phyloP scores from a whole-genome alignment of 1,140 invertebrate species.

The Panagrolaimus sp. region DNA sequence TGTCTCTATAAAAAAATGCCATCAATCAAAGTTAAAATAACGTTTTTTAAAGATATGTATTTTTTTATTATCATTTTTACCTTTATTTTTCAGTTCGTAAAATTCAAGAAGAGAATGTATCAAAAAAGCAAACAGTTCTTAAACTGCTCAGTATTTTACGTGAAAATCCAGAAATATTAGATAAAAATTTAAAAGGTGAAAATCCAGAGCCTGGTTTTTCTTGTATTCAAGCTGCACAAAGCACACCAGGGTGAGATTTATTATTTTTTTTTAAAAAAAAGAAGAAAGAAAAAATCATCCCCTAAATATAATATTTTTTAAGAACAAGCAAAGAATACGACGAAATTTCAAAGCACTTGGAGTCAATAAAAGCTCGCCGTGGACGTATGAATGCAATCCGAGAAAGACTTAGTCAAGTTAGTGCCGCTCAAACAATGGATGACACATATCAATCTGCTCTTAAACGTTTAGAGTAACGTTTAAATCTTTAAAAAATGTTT shows the following conservation, averaged over 20 bases:
- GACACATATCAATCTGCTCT: constrained; percentile 10
- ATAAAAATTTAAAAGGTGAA: not conserved
- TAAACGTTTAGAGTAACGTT: constrained; percentile 9
- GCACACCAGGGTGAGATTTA: constrained; percentile 2
- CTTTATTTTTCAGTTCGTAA: not conserved
- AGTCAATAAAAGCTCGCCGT: constrained; percentile 6
- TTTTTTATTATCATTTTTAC: not conserved
- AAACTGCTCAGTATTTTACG: constrained; percentile 9
- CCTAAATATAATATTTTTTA: not conserved
- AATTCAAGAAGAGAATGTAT: constrained; percentile 11
- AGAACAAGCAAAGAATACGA: constrained; percentile 12
- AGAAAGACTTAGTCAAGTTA: not conserved
- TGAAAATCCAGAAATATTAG: constrained; percentile 7
- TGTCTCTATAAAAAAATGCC: not conserved
- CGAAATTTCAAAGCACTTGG: constrained; percentile 2
- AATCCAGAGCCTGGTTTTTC: too few relatives aligned
- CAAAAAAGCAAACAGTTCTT: constrained; percentile 5
- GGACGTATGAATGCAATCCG: constrained; percentile 8
- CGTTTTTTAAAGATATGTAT: not conserved
- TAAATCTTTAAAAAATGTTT: not conserved
- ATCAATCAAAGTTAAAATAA: constrained; percentile 4
- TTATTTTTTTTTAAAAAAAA: constrained; percentile 1
- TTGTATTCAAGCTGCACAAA: not conserved
- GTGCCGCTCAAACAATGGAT: not conserved
- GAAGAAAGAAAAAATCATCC: not conserved